These are phyloP conservation scores for Tarsius wallacei DNA, from an alignment of 2,797 vertebrate genomes.

Conservation along the genomic window DNA sequence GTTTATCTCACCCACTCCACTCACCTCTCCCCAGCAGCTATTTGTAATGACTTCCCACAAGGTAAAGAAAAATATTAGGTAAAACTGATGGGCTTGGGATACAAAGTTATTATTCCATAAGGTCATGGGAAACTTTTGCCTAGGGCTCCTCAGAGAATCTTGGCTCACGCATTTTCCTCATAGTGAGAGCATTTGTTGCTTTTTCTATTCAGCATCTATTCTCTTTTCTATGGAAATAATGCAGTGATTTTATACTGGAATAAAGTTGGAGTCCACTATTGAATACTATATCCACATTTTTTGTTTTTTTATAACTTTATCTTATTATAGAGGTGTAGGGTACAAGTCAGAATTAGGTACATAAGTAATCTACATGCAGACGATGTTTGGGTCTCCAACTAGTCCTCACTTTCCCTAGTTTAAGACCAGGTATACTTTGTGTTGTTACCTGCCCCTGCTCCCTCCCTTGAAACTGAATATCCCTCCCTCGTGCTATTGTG, in stretches of 20 bases:
- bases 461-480: too few species aligned
- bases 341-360: too few species aligned
- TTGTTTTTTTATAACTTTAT: too few species aligned
- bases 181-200: not conserved
- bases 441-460: too few species aligned
- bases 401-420: too few species aligned
- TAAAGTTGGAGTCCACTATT: not conserved
- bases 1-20: not conserved
- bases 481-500: too few species aligned
- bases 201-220: not conserved
- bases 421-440: too few species aligned
- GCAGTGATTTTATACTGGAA: not conserved
- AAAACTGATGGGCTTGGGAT: not conserved
- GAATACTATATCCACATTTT: not conserved
- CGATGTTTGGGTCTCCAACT: too few species aligned
- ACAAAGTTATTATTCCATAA: constrained; percentile 7
- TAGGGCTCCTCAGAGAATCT: not conserved
- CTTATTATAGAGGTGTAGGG: too few species aligned
- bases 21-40: not conserved
- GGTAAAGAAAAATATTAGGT: not conserved
- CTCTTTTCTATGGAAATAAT: not conserved
- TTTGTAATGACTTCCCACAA: not conserved
- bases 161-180: not conserved
- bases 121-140: not conserved
- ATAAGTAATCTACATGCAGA: too few species aligned